Base-by-base conservation (phyloP, 2,888 invertebrate species). In the Drosophila cognata region DNA sequence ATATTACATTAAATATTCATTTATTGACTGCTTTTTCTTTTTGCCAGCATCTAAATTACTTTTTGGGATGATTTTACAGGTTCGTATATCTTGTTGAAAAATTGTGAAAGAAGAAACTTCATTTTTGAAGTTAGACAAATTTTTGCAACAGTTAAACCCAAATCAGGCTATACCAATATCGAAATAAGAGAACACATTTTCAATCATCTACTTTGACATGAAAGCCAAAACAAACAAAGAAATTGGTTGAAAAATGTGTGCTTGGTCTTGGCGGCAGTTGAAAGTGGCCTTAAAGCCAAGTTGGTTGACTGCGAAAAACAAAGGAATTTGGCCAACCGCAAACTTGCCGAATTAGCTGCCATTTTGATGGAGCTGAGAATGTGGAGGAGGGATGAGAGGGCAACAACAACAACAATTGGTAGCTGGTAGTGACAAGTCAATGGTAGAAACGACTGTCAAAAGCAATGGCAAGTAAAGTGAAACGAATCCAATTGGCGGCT, bases 401-500 rank as follows among this genome's bases (percentile, higher is more conserved):
- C 57, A 56, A 29, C 28, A 62, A 55, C 28, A 62, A 55, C 38
- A 33, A 25, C 28, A 61, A 55, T 31, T 53, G 50, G 61, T n/a
- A 55, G 51, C 74, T 80, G 80, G 51, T 51, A 36, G 38, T 80
- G 79, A 80, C 79, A 80, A 74, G 64, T 66, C 64, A 81, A 74
- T 80, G 81, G 63, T 74, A 63, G 80, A 69, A 69, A 67, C 62
- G 82, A 71, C 82, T 84, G 88, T 84, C 84, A 88, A 75, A 84
- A 74, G 81, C 84, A 85, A 79, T 29, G 4, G 38, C 11, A 58
- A 71, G 69, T 63, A 81, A 66, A 71, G 70, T 57, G 71, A 78
- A 84, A 77, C 77, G 82, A 74, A 82, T 70, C 84, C 88, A 88
- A 86, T 81, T 77, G 88, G 84, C 62, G 88, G 88, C 83, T 81